Evolutionary conservation across 1,140 invertebrate species (phyloP), one percentile per base, ranked within the genome.

Genomic region (Drosophila jambulina): DNA sequence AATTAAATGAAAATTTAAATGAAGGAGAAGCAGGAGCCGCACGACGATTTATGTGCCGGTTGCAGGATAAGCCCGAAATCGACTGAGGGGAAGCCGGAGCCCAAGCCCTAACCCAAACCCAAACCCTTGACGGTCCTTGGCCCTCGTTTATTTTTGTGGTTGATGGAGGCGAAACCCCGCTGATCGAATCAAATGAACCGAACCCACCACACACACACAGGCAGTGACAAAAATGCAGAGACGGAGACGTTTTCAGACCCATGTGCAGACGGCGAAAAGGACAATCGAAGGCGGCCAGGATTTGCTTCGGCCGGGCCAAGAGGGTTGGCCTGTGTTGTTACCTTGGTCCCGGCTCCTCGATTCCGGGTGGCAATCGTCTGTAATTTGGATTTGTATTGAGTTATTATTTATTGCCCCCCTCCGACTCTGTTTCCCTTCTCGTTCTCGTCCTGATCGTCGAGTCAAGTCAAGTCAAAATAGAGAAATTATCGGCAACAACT

Each of bases 361-460:
- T 48, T 63, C 65, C 56, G 88, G 88, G 88, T 91, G 88, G 88
- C 83, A 84, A 82, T 88, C 78, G 70, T 75, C 78, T 62, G 81
- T 91, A 91, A 91, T 91, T 91, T 75, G 88, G 88, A 91, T 91
- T 91, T 88, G 83, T 91, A 91, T 91, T 91, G 88, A 91, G 88
- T 87, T 91, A 91, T 91, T 91, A 91, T 91, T 87, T 91, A 88
- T 91, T 85, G 86, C 77, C 78, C 75, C 34, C 34, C 51, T 25
- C 21, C 1, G 43, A 17, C 51, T n/a, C 17, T 7, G 53, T 23
- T 9, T 36, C 19, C 53, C 19, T n/a, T 17, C 53, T n/a, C 15
- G 45, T 42, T 38, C 23, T 36, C 40, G 61, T 43, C 46, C 38
- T 45, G 21, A 8, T 46, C 32, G 53, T 15, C 27, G 21, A 40